Evolutionary conservation across 2,113 vertebrate species (phyloP).

Genomic region (Cottus gobio): DNA sequence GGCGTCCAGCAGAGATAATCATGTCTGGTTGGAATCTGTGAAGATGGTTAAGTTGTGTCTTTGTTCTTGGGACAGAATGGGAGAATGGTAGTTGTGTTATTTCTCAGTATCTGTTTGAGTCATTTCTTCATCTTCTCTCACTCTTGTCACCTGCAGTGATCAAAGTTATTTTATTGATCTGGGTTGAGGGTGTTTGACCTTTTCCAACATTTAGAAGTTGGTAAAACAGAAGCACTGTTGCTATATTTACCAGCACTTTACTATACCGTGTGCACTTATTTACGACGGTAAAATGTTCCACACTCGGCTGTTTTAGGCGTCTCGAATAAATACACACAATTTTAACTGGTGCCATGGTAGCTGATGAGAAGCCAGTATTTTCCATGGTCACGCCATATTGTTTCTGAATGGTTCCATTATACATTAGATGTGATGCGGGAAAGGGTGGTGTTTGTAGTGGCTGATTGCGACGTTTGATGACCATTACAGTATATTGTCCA

Average conservation of each 20-base stretch:
- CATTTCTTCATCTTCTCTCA: not conserved
- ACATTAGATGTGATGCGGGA: conserved; percentile 30
- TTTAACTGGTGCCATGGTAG: not conserved
- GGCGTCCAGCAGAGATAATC: not conserved
- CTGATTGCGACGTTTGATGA: conserved; percentile 44
- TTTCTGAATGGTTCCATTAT: conserved; percentile 39
- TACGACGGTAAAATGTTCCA: not conserved
- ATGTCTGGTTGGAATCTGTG: not conserved
- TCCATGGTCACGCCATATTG: not conserved
- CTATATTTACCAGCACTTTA: not conserved
- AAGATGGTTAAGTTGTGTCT: not conserved
- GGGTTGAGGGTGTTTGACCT: not conserved
- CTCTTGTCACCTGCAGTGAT: not conserved
- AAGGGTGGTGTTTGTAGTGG: conserved; percentile 41
- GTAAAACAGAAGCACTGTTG: not conserved
- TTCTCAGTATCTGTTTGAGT: not conserved
- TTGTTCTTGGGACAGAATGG: too few species aligned
- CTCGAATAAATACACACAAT: not conserved
- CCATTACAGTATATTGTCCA: conserved; percentile 57
- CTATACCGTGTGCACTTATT: not conserved
- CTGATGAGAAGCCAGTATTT: conserved; percentile 9
- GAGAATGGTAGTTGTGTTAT: not conserved
- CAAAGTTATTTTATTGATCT: not conserved
- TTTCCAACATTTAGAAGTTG: too few species aligned
- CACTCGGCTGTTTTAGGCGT: not conserved